Percentiles rank a stretch among this genome's conserved stretches.
These are phyloP conservation scores for Gymnoscopelus microlampas DNA, from an alignment of 2,797 vertebrate genomes.

Conservation along the genomic window DNA sequence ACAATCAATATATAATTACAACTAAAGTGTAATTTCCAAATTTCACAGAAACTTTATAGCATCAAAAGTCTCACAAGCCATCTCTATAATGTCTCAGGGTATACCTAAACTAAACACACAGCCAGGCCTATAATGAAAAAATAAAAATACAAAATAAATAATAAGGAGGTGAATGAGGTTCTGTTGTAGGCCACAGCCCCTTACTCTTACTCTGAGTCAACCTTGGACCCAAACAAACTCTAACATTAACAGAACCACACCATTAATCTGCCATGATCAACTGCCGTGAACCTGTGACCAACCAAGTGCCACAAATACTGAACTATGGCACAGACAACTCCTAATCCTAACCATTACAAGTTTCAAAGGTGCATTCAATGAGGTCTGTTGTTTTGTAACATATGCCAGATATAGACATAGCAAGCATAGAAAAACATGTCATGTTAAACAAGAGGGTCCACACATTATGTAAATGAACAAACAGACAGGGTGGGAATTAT, in stretches of 20 bases:
- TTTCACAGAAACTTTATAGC: background rate
- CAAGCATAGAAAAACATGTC: background rate
- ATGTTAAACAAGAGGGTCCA: background rate
- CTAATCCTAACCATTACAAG: background rate
- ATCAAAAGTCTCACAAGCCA: background rate
- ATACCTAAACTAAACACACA: no score
- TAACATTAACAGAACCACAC: slow-evolving; percentile 21
- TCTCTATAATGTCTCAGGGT: no score
- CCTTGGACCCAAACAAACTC: slow-evolving; percentile 33
- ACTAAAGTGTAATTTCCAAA: background rate
- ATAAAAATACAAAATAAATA: no score
- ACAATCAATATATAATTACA: background rate
- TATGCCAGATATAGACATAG: background rate
- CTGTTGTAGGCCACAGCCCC: background rate
- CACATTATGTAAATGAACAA: no score
- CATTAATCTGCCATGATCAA: slow-evolving; percentile 29
- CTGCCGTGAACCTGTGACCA: slow-evolving; percentile 13
- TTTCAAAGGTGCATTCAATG: slow-evolving; percentile 1
- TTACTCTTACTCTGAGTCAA: slow-evolving; percentile 23
- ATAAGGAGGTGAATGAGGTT: background rate
- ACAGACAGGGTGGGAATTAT: no score
- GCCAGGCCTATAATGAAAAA: no score
- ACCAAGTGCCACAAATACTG: slow-evolving; percentile 40
- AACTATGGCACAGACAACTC: slow-evolving; percentile 41
- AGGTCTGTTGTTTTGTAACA: slow-evolving; percentile 1